Conservation (phyloP, 2,113 vertebrate genomes). For the Bungarus multicinctus region DNA sequence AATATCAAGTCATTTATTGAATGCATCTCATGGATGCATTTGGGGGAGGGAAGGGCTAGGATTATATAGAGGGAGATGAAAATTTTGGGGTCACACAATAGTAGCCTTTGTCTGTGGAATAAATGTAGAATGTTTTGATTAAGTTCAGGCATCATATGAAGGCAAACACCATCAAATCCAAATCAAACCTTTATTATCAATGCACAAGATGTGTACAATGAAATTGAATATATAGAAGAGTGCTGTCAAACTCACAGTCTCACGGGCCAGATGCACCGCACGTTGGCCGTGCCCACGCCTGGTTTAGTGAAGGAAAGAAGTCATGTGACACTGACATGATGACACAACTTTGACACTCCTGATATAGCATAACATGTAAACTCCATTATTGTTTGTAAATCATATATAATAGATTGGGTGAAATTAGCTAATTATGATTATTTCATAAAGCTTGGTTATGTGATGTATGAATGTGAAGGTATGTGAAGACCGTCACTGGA, state of each 20-base stretch:
- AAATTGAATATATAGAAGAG: background rate
- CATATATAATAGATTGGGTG: background rate
- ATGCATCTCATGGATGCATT: background rate
- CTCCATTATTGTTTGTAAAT: background rate
- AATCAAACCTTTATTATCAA: too few species aligned
- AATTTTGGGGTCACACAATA: background rate
- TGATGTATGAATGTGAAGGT: background rate
- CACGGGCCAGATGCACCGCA: too few species aligned
- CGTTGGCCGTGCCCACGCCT: too few species aligned
- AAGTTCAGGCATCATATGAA: background rate
- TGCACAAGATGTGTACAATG: too few species aligned
- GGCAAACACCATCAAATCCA: background rate
- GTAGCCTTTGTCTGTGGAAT: background rate
- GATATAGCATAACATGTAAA: background rate
- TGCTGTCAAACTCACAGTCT: too few species aligned
- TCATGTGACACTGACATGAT: too few species aligned
- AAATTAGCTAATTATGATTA: background rate
- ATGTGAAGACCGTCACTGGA: background rate
- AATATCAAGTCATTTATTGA: background rate
- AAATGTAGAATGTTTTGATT: background rate
- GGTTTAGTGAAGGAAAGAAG: too few species aligned
- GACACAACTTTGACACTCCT: too few species aligned
- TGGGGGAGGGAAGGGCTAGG: background rate
- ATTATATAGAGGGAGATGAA: background rate
- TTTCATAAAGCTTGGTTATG: background rate